Evolutionary conservation across 2,888 invertebrate genomes (phyloP), one percentile per base, ranked within the genome.

Genomic region (Sipunculus nudus): DNA sequence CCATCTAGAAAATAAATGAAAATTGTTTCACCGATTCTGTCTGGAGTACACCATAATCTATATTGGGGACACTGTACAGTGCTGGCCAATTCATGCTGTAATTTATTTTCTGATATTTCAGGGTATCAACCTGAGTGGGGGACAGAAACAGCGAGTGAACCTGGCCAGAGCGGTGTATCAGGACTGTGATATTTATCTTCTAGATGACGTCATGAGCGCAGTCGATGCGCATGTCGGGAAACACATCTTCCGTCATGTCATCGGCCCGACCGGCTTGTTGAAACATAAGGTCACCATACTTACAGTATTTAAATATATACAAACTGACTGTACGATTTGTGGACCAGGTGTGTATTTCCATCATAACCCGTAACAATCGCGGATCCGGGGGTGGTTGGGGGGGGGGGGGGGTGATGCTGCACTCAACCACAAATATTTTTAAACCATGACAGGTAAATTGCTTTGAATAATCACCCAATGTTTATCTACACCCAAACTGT

Each of bases 201-300:
- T 79, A 35, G 79, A 79, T 55, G 79, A 79, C 59, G 79, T 80
- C 1, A 58, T 79, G 8, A 77, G 75, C 40, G 79, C 79, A 13
- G 77, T 79, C 1, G 79, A 79, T 61, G 64, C 77, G 5, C 79
- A 78, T 61, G 79, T 80, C 10, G 75, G 74, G 29, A 59, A 66
- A 21, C 73, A 77, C 61, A 72, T 79, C 32, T 79, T 79, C 57
- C 59, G 70, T 6, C 41, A 76, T 21, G 78, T 78, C 6, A 67
- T 79, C 8, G 76, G 78, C 19, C 72, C 77, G 1, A 63, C 68
- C 2, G 78, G 79, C 5, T 40, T 75, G 1, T 60, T 79, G 0
- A 63, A 61, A 25, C 67, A 74, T 26, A 81, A 79, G 71, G 77
- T 76, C 21, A 35, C 19, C n/a, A 50, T 65, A 10, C 75, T n/a